Evolutionary conservation across 2,888 invertebrate species (phyloP).

Genomic region (Nephrotoma flavescens): DNA sequence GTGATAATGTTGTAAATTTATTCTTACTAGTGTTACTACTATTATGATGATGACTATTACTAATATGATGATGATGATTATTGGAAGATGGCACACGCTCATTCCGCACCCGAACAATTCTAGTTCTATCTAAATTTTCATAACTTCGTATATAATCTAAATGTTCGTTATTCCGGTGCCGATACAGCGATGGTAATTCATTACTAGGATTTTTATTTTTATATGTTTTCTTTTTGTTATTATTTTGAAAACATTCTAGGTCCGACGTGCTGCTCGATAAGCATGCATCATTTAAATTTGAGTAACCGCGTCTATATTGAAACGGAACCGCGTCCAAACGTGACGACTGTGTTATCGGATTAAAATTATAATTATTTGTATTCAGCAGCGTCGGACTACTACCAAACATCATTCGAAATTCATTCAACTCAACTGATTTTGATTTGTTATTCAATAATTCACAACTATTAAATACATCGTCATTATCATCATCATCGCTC

Average conservation of each 20-base stretch:
- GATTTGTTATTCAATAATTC: slow-evolving; percentile 11
- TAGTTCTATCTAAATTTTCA: slow-evolving; percentile 15
- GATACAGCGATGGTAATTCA: slow-evolving; percentile 13
- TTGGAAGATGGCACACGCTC: neutral
- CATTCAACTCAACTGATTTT: slow-evolving; percentile 14
- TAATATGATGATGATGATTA: neutral
- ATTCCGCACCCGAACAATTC: slow-evolving; percentile 13
- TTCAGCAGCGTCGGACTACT: slow-evolving; percentile 16
- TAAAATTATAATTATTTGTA: slow-evolving; percentile 12
- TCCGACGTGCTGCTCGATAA: slow-evolving; percentile 15
- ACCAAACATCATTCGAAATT: slow-evolving; percentile 15
- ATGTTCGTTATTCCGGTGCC: slow-evolving; percentile 9
- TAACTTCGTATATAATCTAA: slow-evolving; percentile 15
- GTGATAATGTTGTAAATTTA: slow-evolving; percentile 7
- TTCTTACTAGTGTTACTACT: slow-evolving; percentile 4
- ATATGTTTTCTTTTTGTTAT: slow-evolving; percentile 1
- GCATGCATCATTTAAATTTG: slow-evolving; percentile 17
- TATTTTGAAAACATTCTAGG: slow-evolving; percentile 13
- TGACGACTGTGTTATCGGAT: slow-evolving; percentile 13
- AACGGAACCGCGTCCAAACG: slow-evolving; percentile 16
- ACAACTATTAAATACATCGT: slow-evolving; percentile 10
- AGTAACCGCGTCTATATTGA: slow-evolving; percentile 16
- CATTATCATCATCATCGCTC: slow-evolving; percentile 13
- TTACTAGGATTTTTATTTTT: slow-evolving; percentile 12
- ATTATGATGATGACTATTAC: neutral